Conservation (phyloP, 2,797 vertebrate species). For the Ctenopoma multispine region DNA sequence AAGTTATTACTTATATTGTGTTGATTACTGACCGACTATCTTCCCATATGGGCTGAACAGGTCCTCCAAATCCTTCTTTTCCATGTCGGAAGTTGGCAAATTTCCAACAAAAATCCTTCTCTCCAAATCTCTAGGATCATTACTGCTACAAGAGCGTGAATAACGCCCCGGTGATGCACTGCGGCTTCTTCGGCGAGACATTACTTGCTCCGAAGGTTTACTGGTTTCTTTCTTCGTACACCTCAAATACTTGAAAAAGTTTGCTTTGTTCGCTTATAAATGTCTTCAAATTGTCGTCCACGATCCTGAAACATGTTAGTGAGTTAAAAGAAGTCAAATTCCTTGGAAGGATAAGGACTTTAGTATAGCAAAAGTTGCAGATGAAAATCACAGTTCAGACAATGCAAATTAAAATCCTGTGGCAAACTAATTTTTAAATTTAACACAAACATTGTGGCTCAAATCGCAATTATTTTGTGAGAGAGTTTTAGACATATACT, state of each 20-base stretch:
- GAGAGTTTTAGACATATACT: background rate
- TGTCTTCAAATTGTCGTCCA: conserved; percentile 69
- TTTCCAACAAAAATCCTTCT: conserved; percentile 93
- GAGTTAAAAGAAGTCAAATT: conserved; percentile 81
- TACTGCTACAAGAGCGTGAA: conserved; percentile 86
- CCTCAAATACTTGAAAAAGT: conserved; percentile 70
- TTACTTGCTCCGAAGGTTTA: conserved; percentile 71
- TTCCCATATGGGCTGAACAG: conserved; percentile 90
- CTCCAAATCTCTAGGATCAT: conserved; percentile 90
- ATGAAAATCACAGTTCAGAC: conserved; percentile 49
- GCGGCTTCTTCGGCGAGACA: conserved; percentile 89
- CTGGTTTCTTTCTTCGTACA: conserved; percentile 61
- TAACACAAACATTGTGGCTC: background rate
- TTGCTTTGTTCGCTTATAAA: conserved; percentile 51
- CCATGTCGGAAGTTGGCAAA: conserved; percentile 92
- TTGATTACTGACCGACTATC: conserved; percentile 89
- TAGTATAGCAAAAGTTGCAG: conserved; percentile 57
- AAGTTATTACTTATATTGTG: conserved; percentile 35
- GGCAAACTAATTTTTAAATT: conserved; percentile 27
- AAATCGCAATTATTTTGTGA: conserved; percentile 4
- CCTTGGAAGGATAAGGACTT: conserved; percentile 71
- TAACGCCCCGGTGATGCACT: conserved; percentile 74
- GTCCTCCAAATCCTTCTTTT: conserved; percentile 91
- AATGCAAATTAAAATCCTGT: conserved; percentile 48
- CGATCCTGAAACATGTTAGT: conserved; percentile 84